Base-by-base conservation (phyloP, 2,797 vertebrate genomes). In the Xerus rutilus region DNA sequence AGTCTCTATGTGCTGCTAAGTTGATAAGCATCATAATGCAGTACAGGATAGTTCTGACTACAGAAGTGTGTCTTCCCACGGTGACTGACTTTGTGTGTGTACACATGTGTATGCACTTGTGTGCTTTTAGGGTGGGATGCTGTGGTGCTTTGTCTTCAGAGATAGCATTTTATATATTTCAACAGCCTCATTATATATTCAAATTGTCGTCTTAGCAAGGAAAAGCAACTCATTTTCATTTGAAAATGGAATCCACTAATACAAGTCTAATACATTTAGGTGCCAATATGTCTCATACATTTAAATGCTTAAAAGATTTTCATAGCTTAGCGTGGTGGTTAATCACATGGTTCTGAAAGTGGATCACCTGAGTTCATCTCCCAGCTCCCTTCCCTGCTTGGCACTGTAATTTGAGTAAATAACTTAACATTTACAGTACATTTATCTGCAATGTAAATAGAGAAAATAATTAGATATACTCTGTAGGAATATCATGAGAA, bases 191-290 rank as follows among this genome's bases (percentile, higher is more conserved):
- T 67, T 70, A 47, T 49, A 59, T 30, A 79, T 91, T 91, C n/a
- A 91, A 49, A 69, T 64, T 79, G 13, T 85, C 96, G 30, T 30
- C 78, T 92, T 85, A 62, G 62, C 47, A 67, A 78, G 13, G 10
- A 28, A 79, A 93, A 7, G 3, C 12, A 86, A 91, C n/a, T 81
- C 4, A 18, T 93, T 96, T 83, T 79, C 49, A 74, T 93, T 86
- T 64, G 64, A 73, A 70, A 96, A 62, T 21, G 18, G 18, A 76
- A 88, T 82, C 10, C 17, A 83, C 57, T 89, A 78, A 83, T 67
- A 45, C 28, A 73, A 30, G n/a, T 47, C 45, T 93, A 32, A 65
- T 65, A 23, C 7, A 59, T 81, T 73, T 76, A 81, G 69, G 32
- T 73, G 30, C 10, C 74, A 59, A 39, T 49, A 28, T 13, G 8